These are phyloP conservation scores for Protodeltote pygarga DNA, from an alignment of 2,888 invertebrate species.

Conservation along the genomic window DNA sequence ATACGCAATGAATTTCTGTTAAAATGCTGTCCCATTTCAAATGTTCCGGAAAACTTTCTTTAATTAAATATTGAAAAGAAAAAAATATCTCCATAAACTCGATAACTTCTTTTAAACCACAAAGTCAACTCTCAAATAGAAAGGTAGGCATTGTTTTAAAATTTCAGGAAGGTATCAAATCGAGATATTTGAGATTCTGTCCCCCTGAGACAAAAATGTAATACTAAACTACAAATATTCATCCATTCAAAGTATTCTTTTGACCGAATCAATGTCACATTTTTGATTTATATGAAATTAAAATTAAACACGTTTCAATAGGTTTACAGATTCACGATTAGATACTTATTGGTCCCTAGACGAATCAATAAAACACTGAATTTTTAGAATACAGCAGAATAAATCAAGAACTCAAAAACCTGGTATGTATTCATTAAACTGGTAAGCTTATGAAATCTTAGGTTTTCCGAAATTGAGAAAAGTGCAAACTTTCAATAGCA, in stretches of 20 bases:
- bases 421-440: background rate
- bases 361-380: background rate
- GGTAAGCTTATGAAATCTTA: background rate
- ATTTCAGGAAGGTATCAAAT: slow-evolving; percentile 15
- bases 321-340: background rate
- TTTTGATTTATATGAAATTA: background rate
- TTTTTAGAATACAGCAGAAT: background rate
- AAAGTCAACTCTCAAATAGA: slow-evolving; percentile 12
- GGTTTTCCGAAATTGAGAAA: slow-evolving; percentile 7
- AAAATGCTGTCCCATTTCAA: slow-evolving; percentile 9
- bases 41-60: slow-evolving; percentile 8
- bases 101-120: background rate
- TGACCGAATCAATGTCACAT: background rate
- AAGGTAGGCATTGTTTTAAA: slow-evolving; percentile 18
- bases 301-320: background rate
- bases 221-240: slow-evolving; percentile 5
- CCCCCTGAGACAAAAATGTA: slow-evolving; percentile 3
- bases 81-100: slow-evolving; percentile 1
- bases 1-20: slow-evolving; percentile 24
- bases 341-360: no score
- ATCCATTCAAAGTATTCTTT: background rate
- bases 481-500: background rate
- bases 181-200: background rate
- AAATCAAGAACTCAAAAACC: no score
- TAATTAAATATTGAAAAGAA: slow-evolving; percentile 3